phyloP scores from a whole-genome alignment of 2,888 invertebrate genomes.

The Synanthedon formicaeformis region DNA sequence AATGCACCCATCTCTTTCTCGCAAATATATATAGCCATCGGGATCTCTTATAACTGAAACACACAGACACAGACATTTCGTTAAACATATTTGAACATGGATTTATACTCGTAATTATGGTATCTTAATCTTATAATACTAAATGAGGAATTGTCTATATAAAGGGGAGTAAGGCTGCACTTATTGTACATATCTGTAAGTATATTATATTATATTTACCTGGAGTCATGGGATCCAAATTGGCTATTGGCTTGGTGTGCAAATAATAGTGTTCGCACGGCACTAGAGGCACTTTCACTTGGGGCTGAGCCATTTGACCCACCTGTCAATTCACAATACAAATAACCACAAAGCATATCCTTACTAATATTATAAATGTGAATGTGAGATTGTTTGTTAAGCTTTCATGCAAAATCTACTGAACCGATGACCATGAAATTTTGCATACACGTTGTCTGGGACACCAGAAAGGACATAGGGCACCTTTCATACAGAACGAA shows the following conservation, averaged over 20 bases:
- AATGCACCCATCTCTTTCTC: constrained; percentile 86
- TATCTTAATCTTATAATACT: no score
- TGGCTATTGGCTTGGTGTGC: constrained; percentile 84
- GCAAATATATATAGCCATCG: constrained; percentile 88
- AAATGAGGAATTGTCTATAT: no score
- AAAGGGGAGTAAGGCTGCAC: no score
- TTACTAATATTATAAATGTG: no score
- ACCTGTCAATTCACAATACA: constrained; percentile 47
- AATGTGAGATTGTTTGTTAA: no score
- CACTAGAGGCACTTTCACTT: constrained; percentile 90
- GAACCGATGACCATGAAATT: no score
- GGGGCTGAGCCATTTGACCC: constrained; percentile 86
- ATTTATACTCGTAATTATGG: neutral
- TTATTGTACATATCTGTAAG: no score
- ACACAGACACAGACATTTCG: neutral
- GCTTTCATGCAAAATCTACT: no score
- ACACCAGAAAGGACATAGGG: no score
- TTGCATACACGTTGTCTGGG: no score
- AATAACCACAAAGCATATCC: neutral
- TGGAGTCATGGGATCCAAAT: constrained; percentile 84
- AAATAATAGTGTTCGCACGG: constrained; percentile 95
- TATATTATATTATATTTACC: constrained; percentile 45
- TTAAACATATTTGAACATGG: neutral
- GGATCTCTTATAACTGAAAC: constrained; percentile 83
- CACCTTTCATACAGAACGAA: no score